Evolutionary conservation across 2,888 invertebrate species (phyloP).

Genomic region (Masnerella sp.): DNA sequence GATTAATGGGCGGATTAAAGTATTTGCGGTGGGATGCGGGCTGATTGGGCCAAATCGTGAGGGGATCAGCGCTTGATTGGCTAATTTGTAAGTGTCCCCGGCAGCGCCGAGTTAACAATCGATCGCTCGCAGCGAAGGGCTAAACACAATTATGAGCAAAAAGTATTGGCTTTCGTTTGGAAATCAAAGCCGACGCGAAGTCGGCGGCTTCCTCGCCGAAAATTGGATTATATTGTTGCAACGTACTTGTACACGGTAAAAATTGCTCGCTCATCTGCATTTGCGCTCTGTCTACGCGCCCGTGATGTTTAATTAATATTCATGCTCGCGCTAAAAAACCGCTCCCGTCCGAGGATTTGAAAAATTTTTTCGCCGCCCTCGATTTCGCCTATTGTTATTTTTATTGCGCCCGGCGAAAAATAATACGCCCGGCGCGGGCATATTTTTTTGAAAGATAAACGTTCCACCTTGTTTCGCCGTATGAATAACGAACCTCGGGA

Average conservation of each 20-base stretch:
- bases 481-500: constrained; percentile 51
- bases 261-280: constrained; percentile 52
- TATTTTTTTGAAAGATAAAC: constrained; percentile 60
- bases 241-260: constrained; percentile 13
- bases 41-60: constrained; percentile 74
- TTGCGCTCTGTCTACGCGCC: constrained; percentile 35
- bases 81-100: constrained; percentile 78
- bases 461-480: constrained; percentile 50
- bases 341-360: constrained; percentile 33
- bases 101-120: constrained; percentile 75
- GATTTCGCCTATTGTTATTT: constrained; percentile 54
- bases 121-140: constrained; percentile 63
- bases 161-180: neutral
- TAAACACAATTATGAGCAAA: constrained; percentile 24
- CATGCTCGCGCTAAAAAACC: constrained; percentile 52
- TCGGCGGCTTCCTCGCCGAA: neutral
- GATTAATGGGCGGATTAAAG: constrained; percentile 78
- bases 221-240: constrained; percentile 37
- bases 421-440: constrained; percentile 58
- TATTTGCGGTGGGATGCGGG: constrained; percentile 75
- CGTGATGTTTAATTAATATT: constrained; percentile 59
- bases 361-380: constrained; percentile 33
- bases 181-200: neutral
- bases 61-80: constrained; percentile 77
- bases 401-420: constrained; percentile 57